Evolutionary conservation across 2,888 invertebrate species (phyloP).

Genomic region (Leptinotarsa haldemani): DNA sequence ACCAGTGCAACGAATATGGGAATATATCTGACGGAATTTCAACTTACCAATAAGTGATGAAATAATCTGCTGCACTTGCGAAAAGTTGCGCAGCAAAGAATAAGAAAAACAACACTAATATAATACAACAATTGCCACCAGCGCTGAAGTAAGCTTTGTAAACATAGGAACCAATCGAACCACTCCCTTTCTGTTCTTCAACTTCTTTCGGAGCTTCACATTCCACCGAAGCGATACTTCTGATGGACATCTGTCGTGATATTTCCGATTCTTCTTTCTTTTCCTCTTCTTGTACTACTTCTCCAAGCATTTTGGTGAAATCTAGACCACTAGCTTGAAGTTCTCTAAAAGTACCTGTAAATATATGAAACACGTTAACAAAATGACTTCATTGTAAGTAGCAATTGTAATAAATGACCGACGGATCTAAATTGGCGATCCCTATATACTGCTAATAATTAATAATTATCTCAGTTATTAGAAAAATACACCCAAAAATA

Average conservation of each 20-base stretch:
- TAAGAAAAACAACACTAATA: conserved; percentile 73
- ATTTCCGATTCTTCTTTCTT: conserved; percentile 45
- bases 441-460: no score
- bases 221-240: conserved; percentile 66
- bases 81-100: conserved; percentile 77
- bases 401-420: no score
- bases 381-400: background rate
- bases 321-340: conserved; percentile 80
- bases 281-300: conserved; percentile 65
- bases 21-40: background rate
- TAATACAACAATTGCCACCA: conserved; percentile 77
- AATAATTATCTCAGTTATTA: no score
- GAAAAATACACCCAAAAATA: no score
- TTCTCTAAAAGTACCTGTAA: conserved; percentile 73
- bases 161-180: conserved; percentile 68
- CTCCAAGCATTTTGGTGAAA: conserved; percentile 78
- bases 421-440: no score
- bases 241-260: conserved; percentile 69
- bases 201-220: conserved; percentile 56
- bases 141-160: conserved; percentile 81
- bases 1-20: no score
- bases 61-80: conserved; percentile 86
- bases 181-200: conserved; percentile 74
- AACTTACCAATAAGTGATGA: conserved; percentile 80
- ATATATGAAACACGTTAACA: background rate